Evolutionary conservation across 1,140 invertebrate genomes (phyloP).

Genomic region (Pissodes strobi): DNA sequence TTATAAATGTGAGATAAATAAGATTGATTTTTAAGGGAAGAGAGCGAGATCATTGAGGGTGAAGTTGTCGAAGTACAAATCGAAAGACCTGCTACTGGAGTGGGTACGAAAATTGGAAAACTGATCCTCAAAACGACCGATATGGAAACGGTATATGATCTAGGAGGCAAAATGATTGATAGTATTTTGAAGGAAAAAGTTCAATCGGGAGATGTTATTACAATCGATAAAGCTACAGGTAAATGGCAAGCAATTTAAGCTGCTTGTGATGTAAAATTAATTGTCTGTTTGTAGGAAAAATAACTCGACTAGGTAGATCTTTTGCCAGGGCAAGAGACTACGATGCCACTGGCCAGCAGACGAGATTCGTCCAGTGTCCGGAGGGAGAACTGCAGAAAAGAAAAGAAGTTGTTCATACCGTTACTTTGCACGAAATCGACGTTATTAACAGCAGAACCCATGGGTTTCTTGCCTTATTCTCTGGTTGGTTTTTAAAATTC

Average conservation of each 20-base stretch:
- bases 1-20: not conserved
- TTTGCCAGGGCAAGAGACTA: slow-evolving; percentile 96
- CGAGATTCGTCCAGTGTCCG: slow-evolving; percentile 96
- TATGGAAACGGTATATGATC: slow-evolving; percentile 99
- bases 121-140: slow-evolving; percentile 98
- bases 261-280: not conserved
- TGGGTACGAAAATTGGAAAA: slow-evolving; percentile 90
- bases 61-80: slow-evolving; percentile 98
- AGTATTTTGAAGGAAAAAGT: slow-evolving; percentile 95
- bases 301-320: slow-evolving; percentile 91
- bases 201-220: slow-evolving; percentile 95
- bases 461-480: slow-evolving; percentile 96
- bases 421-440: slow-evolving; percentile 98
- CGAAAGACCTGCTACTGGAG: slow-evolving; percentile 88
- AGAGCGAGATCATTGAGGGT: slow-evolving; percentile 98
- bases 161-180: slow-evolving; percentile 99
- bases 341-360: slow-evolving; percentile 86
- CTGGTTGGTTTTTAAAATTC: slow-evolving; percentile 70
- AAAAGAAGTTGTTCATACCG: slow-evolving; percentile 98
- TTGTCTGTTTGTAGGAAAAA: slow-evolving; percentile 65
- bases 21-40: slow-evolving; percentile 69
- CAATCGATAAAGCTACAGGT: slow-evolving; percentile 97
- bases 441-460: slow-evolving; percentile 97
- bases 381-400: slow-evolving; percentile 98
- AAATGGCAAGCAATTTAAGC: not conserved